Base-by-base conservation (phyloP, 2,797 vertebrate genomes). In the Mastacembelus armatus region DNA sequence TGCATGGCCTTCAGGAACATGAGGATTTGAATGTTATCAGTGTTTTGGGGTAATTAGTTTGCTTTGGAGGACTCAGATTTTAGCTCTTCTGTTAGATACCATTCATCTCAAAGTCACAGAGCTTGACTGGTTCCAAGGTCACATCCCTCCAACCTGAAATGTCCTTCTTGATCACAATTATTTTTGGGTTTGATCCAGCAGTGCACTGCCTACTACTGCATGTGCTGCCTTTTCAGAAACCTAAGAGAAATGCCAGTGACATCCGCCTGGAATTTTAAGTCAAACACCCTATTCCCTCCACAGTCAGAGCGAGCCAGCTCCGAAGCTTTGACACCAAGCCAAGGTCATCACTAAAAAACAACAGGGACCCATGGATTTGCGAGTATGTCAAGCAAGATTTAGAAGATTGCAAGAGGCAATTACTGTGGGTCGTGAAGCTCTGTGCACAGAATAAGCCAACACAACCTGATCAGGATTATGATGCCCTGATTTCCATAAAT, bases 401-500 rank as follows among this genome's bases (percentile, higher is more conserved):
- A 83, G 24, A 72, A 80, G 84, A 89, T 89, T 85, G 77, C 62
- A 44, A 71, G 62, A 90, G 80, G 86, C 85, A 89, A 92, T 91
- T 91, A 92, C 83, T 63, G 71, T 0, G 56, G 82, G 81, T 86
- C 36, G 58, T 55, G 43, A 65, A 83, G 75, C 78, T 76, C 68
- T 29, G 30, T 69, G 78, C 74, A 32, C 77, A 80, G 66, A 82
- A 74, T 88, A 90, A 87, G 73, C 82, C 72, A 58, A 80, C 74
- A 83, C 75, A 86, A 88, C 85, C 88, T 89, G 89, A 89, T 90
- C 80, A 76, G 89, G 88, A 90, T 91, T 91, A 91, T 84, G 85
- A 91, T 88, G 83, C 71, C 82, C 80, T 89, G 64, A 91, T 92
- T 91, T 91, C 81, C 90, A 92, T 91, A 91, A 89, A 83, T 79